Evolutionary conservation across 2,888 invertebrate species (phyloP).

Genomic region (Cerastoderma edule): DNA sequence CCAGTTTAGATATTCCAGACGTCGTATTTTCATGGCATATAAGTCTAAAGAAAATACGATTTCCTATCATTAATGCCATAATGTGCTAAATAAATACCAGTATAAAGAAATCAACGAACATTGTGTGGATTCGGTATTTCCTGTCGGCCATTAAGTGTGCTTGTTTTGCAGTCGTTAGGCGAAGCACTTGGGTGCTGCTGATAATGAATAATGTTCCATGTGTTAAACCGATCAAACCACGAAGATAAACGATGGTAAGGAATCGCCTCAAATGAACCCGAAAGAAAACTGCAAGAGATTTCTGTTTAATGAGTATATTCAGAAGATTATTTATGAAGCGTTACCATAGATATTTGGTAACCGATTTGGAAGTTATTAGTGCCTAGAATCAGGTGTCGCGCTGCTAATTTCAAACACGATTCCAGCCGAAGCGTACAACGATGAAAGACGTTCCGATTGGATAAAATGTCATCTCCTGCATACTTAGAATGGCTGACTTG

Average conservation of each 20-base stretch:
- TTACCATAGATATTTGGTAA: slow-evolving; percentile 58
- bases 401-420: slow-evolving; percentile 51
- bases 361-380: slow-evolving; percentile 57
- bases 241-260: slow-evolving; percentile 56
- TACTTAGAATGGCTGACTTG: slow-evolving; percentile 39
- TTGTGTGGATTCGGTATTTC: too few species aligned
- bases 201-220: slow-evolving; percentile 27
- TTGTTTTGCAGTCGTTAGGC: slow-evolving; percentile 15
- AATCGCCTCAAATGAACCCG: slow-evolving; percentile 58
- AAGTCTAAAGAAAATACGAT: too few species aligned
- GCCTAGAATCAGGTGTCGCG: slow-evolving; percentile 48
- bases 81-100: too few species aligned
- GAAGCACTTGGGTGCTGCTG: slow-evolving; percentile 16
- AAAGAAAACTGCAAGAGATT: slow-evolving; percentile 60
- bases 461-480: slow-evolving; percentile 41
- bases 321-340: slow-evolving; percentile 59
- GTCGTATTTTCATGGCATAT: too few species aligned
- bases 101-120: too few species aligned
- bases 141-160: slow-evolving; percentile 2
- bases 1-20: too few species aligned
- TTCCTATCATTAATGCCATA: too few species aligned
- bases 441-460: slow-evolving; percentile 49
- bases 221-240: slow-evolving; percentile 16
- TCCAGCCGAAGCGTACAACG: slow-evolving; percentile 40
- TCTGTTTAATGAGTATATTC: slow-evolving; percentile 58